phyloP scores from a whole-genome alignment of 2,113 vertebrate species.

The Microtus richardsoni region DNA sequence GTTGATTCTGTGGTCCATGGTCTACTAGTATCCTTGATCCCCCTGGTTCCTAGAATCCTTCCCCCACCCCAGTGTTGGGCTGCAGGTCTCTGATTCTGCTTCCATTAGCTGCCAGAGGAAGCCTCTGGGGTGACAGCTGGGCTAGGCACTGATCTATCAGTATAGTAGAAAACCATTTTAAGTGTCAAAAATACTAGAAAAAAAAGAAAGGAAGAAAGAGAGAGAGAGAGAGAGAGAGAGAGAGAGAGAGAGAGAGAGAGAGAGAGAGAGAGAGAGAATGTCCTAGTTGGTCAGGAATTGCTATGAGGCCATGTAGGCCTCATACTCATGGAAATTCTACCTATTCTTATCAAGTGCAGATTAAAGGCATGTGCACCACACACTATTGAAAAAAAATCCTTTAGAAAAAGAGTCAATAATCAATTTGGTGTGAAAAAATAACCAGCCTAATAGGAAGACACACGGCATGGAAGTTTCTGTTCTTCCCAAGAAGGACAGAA shows the following conservation, averaged over 20 bases:
- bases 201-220: neutral
- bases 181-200: neutral
- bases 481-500: neutral
- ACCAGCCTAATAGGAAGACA: neutral
- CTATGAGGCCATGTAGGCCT: too few relatives aligned
- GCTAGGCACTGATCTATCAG: neutral
- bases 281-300: neutral
- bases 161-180: neutral
- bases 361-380: neutral
- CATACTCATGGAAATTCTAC: neutral
- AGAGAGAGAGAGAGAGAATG: neutral
- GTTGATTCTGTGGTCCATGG: neutral
- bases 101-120: neutral
- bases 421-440: neutral
- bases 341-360: neutral
- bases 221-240: too few relatives aligned
- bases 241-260: too few relatives aligned
- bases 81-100: too few relatives aligned
- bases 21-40: neutral
- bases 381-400: neutral
- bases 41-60: neutral
- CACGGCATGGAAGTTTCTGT: neutral
- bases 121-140: neutral
- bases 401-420: neutral
- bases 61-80: too few relatives aligned